Conservation (phyloP, 1,140 invertebrate genomes). For the Ganaspis sp. region DNA sequence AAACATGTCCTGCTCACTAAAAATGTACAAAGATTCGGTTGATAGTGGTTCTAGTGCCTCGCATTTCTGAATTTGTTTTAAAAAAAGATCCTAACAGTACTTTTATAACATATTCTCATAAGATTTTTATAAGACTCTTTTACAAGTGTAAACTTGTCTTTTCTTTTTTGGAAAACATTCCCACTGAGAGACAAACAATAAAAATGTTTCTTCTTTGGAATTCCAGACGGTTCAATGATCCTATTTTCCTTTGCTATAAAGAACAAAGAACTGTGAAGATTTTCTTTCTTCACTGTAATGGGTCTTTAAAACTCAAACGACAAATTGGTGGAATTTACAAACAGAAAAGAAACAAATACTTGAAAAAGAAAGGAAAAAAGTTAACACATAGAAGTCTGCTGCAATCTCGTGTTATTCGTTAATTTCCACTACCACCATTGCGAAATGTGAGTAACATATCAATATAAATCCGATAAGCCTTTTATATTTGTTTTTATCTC, state of each 20-base stretch:
- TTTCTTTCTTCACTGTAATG: neutral
- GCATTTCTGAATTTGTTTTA: no score
- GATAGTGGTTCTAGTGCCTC: no score
- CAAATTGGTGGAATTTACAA: no score
- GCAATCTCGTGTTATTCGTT: conserved; percentile 2
- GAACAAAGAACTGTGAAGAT: neutral
- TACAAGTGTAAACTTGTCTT: no score
- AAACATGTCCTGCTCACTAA: no score
- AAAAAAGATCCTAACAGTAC: no score
- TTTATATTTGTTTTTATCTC: neutral
- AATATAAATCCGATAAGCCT: neutral
- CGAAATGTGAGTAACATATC: neutral
- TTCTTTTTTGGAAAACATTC: no score
- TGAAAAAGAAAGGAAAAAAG: neutral
- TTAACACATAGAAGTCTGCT: neutral
- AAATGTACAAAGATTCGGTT: no score
- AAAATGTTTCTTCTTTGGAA: neutral
- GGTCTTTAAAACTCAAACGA: neutral
- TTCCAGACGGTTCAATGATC: conserved; percentile 7
- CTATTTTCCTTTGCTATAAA: neutral
- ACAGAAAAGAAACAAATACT: neutral
- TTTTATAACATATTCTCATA: no score
- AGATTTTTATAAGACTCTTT: no score
- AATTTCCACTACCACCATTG: conserved; percentile 3
- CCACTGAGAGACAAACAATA: neutral